Evolutionary conservation across 2,888 invertebrate genomes (phyloP), one percentile per base, ranked within the genome.

Genomic region (Stenodera caucasica): DNA sequence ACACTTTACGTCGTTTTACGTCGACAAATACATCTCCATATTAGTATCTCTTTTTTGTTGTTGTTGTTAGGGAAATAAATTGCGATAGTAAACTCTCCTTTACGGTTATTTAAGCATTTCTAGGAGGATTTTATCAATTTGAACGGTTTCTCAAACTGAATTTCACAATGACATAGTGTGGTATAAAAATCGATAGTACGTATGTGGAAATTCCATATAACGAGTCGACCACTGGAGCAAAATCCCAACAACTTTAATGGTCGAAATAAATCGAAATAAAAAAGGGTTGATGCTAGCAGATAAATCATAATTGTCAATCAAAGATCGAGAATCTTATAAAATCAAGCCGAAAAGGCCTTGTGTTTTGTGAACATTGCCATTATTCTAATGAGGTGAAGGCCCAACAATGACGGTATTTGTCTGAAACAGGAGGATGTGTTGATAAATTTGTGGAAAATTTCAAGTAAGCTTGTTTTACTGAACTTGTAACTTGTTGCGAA

Each of bases 121-220:
- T 51, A 57, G 55, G 57, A 55, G 50, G 55, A 54, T 61, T 61
- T 58, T 55, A 58, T 61, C 61, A 55, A 56, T 61, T 57, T 49
- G 58, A 61, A 58, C 54, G 55, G 53, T 49, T 58, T 61, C 55
- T 45, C n/a, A n/a, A 55, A 61, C 52, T 58, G 61, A 57, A 51
- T 57, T 57, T 14, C 32, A 32, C 33, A 33, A 12, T 54, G 50
- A 57, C 54, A 54, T 53, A 57, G 52, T 56, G 57, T 57, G 60
- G 53, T 57, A 61, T 57, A 51, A 57, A 61, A 57, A 61, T 61
- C 60, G 52, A 61, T 57, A 54, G 15, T 37, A 2, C 15, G 37
- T 15, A 37, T 37, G 15, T 15, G 15, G 14, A 35, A 14, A 6
- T 35, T 14, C 5, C 7, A n/a, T n/a, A n/a, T n/a, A n/a, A n/a